Percentiles rank a stretch among this genome's conserved stretches.
Evolutionary conservation across 2,113 vertebrate genomes (phyloP).

Genomic region (Apodemus speciosus): DNA sequence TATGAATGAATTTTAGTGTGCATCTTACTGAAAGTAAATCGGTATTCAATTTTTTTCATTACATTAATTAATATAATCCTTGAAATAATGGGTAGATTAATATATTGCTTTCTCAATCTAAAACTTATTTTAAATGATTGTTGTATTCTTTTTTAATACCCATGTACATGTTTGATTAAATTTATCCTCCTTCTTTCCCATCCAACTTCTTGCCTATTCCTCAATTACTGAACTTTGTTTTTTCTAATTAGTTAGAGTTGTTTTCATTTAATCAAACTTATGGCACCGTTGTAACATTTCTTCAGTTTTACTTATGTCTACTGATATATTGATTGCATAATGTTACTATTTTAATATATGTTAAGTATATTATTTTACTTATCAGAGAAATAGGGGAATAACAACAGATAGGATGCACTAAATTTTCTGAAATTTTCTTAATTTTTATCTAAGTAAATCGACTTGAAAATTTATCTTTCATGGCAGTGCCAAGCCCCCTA

Average conservation of each 20-base stretch:
- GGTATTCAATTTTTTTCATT: too few species aligned
- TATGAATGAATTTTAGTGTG: background rate
- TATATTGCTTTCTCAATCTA: background rate
- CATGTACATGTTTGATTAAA: background rate
- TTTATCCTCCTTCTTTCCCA: background rate
- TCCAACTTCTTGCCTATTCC: background rate
- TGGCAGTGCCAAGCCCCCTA: background rate
- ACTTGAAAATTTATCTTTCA: background rate
- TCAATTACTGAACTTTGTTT: background rate
- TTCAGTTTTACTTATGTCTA: background rate
- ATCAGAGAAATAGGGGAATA: background rate
- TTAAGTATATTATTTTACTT: background rate
- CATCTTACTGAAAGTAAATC: background rate
- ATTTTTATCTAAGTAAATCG: background rate
- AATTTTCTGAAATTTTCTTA: background rate
- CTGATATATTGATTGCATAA: background rate
- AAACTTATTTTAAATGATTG: background rate
- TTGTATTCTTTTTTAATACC: background rate
- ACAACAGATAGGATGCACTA: background rate
- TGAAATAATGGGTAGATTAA: background rate
- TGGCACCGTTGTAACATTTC: background rate
- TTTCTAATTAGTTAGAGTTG: background rate
- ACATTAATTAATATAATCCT: background rate
- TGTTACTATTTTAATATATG: background rate
- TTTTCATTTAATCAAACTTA: background rate